These are phyloP conservation scores for Lithodes maja DNA, from an alignment of 2,888 invertebrate species.

Conservation along the genomic window DNA sequence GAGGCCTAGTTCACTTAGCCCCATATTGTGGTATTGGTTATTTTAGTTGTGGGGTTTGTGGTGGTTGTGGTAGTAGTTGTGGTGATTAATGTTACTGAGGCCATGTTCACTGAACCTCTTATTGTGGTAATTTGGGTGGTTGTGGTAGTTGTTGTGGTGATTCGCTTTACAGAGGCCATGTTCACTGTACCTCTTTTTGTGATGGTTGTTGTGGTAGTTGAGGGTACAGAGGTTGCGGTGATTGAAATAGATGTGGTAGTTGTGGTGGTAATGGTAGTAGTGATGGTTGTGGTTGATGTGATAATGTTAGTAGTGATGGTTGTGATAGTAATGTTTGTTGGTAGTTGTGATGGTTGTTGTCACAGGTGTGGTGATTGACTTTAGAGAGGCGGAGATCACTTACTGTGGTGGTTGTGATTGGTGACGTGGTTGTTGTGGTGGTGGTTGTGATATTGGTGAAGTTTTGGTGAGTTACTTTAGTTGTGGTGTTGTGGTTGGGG, in stretches of 20 bases:
- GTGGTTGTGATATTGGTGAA: neutral
- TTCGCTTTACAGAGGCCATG: neutral
- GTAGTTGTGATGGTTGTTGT: neutral
- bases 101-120: neutral
- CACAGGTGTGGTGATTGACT: too few relatives aligned
- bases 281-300: neutral
- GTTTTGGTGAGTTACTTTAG: too few relatives aligned
- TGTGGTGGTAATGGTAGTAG: neutral
- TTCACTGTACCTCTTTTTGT: neutral
- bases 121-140: neutral
- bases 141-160: neutral
- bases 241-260: neutral
- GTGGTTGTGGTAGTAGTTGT: neutral
- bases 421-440: neutral
- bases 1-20: too few relatives aligned
- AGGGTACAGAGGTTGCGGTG: neutral
- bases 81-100: neutral
- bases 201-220: neutral
- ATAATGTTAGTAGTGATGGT: neutral
- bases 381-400: neutral
- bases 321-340: neutral
- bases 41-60: neutral
- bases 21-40: neutral
- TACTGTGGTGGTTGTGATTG: neutral
- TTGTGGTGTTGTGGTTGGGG: too few relatives aligned